These are phyloP conservation scores for Ceryle rudis DNA, from an alignment of 2,797 vertebrate species.

Conservation along the genomic window DNA sequence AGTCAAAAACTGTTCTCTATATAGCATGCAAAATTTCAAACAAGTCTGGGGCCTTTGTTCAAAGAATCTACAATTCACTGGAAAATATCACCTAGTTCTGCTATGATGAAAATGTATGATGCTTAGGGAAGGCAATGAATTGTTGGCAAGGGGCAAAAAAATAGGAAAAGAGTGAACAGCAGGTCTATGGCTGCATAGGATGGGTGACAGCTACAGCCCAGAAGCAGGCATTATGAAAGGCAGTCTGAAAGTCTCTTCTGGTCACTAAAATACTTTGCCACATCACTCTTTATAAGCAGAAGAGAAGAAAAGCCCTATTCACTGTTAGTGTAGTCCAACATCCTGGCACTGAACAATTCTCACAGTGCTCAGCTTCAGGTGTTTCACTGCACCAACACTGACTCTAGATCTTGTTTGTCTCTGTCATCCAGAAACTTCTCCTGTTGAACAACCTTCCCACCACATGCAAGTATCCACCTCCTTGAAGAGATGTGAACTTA, in stretches of 20 bases:
- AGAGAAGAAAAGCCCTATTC: neutral
- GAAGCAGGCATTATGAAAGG: accelerated
- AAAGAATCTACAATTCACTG: neutral
- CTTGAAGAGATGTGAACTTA: neutral
- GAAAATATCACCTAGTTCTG: neutral
- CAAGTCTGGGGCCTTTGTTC: neutral
- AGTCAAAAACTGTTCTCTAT: neutral
- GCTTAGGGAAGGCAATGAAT: neutral
- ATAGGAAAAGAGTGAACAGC: neutral
- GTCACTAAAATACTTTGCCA: neutral
- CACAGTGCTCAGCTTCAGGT: neutral
- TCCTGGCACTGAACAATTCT: too few species aligned
- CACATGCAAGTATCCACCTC: neutral
- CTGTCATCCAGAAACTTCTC: neutral
- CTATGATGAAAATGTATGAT: neutral
- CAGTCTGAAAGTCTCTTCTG: neutral
- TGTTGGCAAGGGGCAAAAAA: neutral
- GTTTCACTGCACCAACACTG: neutral
- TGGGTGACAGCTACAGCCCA: neutral
- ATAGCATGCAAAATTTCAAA: neutral
- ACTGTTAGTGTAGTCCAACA: neutral
- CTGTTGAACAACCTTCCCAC: neutral
- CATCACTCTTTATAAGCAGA: accelerated
- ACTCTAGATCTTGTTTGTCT: neutral
- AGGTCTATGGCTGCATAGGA: neutral